Percentiles rank a stretch among this genome's conserved stretches.
Evolutionary conservation across 2,888 invertebrate species (phyloP).

Genomic region (Trachelus stipa): DNA sequence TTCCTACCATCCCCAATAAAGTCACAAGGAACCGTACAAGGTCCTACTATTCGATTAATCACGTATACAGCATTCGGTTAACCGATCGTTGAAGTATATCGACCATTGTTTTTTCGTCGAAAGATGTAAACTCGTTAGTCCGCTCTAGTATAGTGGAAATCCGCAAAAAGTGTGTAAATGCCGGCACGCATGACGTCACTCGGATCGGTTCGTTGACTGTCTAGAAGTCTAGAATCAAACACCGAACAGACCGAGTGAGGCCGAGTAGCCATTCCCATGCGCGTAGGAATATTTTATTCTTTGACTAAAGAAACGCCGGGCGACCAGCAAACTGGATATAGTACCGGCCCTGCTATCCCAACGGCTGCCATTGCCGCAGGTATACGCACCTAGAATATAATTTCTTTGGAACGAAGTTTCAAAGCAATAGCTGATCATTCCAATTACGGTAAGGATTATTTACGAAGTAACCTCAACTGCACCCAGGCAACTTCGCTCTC

Average conservation of each 20-base stretch:
- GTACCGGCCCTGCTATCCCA: background rate
- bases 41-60: background rate
- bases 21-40: background rate
- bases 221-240: background rate
- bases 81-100: background rate
- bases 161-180: background rate
- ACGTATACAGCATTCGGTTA: background rate
- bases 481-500: background rate
- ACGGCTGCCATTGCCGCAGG: background rate
- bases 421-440: background rate
- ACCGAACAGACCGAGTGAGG: background rate
- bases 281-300: background rate
- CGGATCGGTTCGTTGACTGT: conserved; percentile 6
- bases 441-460: background rate
- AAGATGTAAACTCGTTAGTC: background rate
- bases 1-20: background rate
- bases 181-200: background rate
- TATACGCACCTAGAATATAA: background rate
- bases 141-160: background rate
- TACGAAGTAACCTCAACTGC: background rate
- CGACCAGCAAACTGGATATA: background rate
- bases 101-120: background rate
- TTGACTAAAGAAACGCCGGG: background rate
- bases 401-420: background rate
- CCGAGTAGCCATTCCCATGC: background rate